Percentiles rank a stretch among this genome's conserved stretches.
Conservation (phyloP, 1,140 invertebrate genomes). For the Lepidurus arcticus region DNA sequence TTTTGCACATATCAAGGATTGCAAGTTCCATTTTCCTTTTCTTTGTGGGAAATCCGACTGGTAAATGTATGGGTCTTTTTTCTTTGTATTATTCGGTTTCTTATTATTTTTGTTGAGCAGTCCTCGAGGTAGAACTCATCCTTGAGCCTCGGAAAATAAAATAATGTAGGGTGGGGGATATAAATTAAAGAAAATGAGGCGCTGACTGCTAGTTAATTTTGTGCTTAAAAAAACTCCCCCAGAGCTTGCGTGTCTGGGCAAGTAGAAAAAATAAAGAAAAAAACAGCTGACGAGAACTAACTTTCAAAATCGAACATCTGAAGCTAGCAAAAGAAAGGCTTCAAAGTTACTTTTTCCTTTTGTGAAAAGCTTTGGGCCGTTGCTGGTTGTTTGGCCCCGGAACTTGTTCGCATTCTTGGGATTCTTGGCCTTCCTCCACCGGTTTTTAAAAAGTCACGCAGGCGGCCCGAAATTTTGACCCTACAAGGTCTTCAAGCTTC, state of each 20-base stretch:
- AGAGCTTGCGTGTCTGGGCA: not conserved
- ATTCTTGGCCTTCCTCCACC: conserved; percentile 20
- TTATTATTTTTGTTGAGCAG: no score
- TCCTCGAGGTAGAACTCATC: no score
- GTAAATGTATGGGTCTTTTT: no score
- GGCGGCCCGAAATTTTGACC: conserved; percentile 13
- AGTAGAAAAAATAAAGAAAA: not conserved
- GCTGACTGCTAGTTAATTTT: not conserved
- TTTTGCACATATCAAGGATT: no score
- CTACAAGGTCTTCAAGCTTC: conserved; percentile 11
- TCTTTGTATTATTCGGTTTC: no score
- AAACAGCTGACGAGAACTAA: not conserved
- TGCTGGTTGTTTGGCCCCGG: conserved; percentile 7
- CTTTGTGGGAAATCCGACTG: no score
- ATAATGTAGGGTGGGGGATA: no score
- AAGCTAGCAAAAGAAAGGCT: not conserved
- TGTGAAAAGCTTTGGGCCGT: not conserved
- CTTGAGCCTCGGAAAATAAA: no score
- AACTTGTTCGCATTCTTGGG: conserved; percentile 14
- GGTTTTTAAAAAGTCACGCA: not conserved
- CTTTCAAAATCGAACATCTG: not conserved
- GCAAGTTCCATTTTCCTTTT: no score
- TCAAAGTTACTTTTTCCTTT: not conserved
- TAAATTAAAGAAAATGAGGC: no score
- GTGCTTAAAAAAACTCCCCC: not conserved